Evolutionary conservation across 2,888 invertebrate species (phyloP).

Genomic region (Lordiphosa fenestrarum): DNA sequence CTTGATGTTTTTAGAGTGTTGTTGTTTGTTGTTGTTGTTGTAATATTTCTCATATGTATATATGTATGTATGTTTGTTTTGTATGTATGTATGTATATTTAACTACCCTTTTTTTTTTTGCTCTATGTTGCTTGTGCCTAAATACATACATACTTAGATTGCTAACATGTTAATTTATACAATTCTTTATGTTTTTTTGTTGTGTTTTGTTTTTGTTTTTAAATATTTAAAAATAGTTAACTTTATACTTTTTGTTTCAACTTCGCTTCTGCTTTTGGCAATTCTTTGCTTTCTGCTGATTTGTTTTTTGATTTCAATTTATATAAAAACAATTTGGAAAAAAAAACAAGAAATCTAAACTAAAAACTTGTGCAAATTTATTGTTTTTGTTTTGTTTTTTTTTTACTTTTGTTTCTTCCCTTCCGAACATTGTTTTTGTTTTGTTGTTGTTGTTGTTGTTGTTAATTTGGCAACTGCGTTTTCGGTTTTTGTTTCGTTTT

Average conservation of each 20-base stretch:
- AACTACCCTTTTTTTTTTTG: slow-evolving; percentile 28
- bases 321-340: background rate
- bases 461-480: slow-evolving; percentile 9
- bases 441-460: background rate
- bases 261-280: slow-evolving; percentile 17
- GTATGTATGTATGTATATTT: slow-evolving; percentile 15
- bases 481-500: slow-evolving; percentile 12
- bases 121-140: slow-evolving; percentile 21
- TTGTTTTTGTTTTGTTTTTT: slow-evolving; percentile 1
- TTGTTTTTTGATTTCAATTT: background rate
- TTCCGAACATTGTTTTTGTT: background rate
- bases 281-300: slow-evolving; percentile 4
- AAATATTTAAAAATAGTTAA: slow-evolving; percentile 78
- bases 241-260: slow-evolving; percentile 77
- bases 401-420: background rate
- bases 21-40: slow-evolving; percentile 13
- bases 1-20: slow-evolving; percentile 24
- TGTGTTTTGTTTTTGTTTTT: slow-evolving; percentile 19
- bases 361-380: slow-evolving; percentile 4
- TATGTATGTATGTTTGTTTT: slow-evolving; percentile 10
- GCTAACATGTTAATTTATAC: slow-evolving; percentile 55
- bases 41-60: slow-evolving; percentile 12
- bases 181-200: slow-evolving; percentile 23
- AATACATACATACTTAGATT: slow-evolving; percentile 35
- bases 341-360: background rate